These are phyloP conservation scores for Mormyrus lacerda DNA, from an alignment of 2,113 vertebrate species.

Conservation along the genomic window DNA sequence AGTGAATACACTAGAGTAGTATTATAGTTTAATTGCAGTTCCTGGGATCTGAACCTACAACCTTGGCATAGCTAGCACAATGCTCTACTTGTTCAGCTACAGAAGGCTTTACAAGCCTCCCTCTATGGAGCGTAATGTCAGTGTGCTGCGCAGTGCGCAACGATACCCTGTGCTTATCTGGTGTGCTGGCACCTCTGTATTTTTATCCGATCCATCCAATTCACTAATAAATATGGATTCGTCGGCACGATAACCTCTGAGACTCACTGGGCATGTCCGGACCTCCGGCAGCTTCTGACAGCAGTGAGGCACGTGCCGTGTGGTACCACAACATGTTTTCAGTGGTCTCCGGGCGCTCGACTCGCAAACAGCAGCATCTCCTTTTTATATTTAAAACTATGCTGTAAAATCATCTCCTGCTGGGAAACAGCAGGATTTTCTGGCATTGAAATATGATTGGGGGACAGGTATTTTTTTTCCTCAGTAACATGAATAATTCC, in stretches of 20 bases:
- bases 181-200: background rate
- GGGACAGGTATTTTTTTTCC: background rate
- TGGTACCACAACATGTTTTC: background rate
- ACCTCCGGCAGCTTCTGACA: background rate
- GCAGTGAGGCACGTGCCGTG: background rate
- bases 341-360: background rate
- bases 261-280: background rate
- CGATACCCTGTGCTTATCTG: background rate
- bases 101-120: background rate
- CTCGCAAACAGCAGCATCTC: background rate
- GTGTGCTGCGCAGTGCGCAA: background rate
- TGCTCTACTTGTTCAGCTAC: background rate
- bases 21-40: background rate
- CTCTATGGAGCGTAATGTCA: background rate
- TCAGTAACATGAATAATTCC: conserved; percentile 2
- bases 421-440: background rate
- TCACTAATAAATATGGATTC: background rate
- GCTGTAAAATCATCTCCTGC: background rate
- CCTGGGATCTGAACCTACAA: background rate
- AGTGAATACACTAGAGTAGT: background rate
- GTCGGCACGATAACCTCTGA: background rate
- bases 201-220: background rate
- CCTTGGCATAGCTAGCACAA: background rate
- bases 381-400: background rate
- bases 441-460: background rate